Evolutionary conservation across 2,888 invertebrate genomes (phyloP).

Genomic region (Protodeltote pygarga): DNA sequence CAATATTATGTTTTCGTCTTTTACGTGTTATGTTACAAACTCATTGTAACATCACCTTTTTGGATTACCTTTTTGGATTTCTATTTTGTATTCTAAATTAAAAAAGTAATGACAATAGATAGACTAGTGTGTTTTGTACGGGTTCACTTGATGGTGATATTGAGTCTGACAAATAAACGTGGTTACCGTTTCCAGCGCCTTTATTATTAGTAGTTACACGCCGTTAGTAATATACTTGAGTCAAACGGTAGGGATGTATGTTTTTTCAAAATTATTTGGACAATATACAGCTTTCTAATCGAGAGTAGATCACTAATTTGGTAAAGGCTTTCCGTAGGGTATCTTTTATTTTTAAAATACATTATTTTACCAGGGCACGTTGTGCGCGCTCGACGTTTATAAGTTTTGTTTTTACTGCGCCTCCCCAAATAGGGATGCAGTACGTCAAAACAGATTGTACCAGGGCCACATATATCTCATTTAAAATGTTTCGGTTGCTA

Average conservation of each 20-base stretch:
- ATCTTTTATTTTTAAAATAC: slow-evolving; percentile 3
- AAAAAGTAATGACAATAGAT: no score
- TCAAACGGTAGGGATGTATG: neutral
- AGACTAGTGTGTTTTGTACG: no score
- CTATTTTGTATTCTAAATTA: no score
- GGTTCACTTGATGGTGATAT: no score
- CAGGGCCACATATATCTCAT: neutral
- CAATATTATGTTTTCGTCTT: slow-evolving; percentile 2
- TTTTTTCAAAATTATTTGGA: slow-evolving; percentile 3
- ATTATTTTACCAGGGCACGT: slow-evolving; percentile 6
- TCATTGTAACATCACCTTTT: no score
- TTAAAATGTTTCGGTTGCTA: no score
- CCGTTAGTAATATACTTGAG: no score
- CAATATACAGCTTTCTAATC: slow-evolving; percentile 3
- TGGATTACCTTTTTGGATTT: no score
- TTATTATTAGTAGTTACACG: no score
- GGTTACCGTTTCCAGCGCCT: no score
- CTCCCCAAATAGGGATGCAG: slow-evolving; percentile 1
- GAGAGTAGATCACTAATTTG: neutral
- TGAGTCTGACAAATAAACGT: no score
- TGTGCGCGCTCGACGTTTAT: slow-evolving; percentile 4
- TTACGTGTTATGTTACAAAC: no score
- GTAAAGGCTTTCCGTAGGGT: slow-evolving; percentile 1
- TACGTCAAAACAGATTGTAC: neutral
- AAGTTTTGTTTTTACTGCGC: neutral